A percentile compares a stretch with the other conserved stretches of the same genome.
phyloP scores from a whole-genome alignment of 2,888 invertebrate species.

The Agyllia agylla region DNA sequence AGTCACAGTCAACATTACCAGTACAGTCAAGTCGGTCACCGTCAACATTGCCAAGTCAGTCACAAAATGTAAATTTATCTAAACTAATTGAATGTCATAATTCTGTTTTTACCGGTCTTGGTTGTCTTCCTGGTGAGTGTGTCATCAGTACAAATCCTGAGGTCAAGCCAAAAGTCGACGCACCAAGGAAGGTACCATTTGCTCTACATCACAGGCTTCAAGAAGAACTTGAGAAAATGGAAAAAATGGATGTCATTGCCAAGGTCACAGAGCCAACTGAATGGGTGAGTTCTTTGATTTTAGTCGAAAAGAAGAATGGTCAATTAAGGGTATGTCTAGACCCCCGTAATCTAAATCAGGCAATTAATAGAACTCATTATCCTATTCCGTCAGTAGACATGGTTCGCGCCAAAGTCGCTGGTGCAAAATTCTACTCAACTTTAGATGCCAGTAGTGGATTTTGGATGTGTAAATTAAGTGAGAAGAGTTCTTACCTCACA shows the following conservation, averaged over 20 bases:
- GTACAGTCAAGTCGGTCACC: conserved; percentile 24
- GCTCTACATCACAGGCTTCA: conserved; percentile 49
- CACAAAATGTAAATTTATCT: conserved; percentile 26
- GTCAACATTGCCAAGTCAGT: neutral
- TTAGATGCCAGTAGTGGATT: neutral
- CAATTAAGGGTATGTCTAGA: neutral
- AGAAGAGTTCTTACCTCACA: neutral
- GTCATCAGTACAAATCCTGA: conserved; percentile 50
- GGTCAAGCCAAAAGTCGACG: conserved; percentile 60
- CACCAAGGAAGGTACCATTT: conserved; percentile 69
- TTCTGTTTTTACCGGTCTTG: conserved; percentile 64
- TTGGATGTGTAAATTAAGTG: neutral
- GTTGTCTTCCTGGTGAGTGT: conserved; percentile 66
- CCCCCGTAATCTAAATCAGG: neutral
- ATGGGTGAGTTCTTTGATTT: neutral
- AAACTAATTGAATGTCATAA: conserved; percentile 47
- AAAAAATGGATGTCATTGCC: conserved; percentile 11
- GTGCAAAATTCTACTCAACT: neutral
- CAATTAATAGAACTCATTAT: neutral
- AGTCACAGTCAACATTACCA: neutral
- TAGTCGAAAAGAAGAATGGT: neutral
- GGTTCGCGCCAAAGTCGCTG: neutral
- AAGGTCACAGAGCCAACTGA: neutral
- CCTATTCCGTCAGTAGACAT: neutral
- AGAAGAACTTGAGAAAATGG: conserved; percentile 66